Evolutionary conservation across 2,888 invertebrate species (phyloP), one percentile per base, ranked within the genome.

Genomic region (Melanargia galathea): DNA sequence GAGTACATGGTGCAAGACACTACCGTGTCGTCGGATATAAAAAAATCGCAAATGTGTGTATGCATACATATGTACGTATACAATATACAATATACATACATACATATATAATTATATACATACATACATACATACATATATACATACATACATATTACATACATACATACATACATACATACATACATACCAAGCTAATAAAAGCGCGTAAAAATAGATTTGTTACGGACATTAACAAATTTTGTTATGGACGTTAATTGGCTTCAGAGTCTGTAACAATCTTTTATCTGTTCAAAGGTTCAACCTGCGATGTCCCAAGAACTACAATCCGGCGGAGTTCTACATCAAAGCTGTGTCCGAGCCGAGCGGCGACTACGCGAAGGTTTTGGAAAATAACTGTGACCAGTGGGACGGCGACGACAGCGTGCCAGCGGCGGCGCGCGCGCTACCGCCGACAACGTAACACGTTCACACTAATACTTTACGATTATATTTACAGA

Each of bases 291-390:
- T 58, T 83, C 84, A 48, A 78, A 96, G 95, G 70, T 82, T 95
- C 73, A 93, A 93, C 59, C 90, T 94, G 6, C 77, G 81, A 24
- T 94, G 95, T 76, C 97, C 97, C 0, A 78, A 87, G 20, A 95
- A 95, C 69, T 97, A 94, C 85, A 97, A 97, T 81, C 95, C 96
- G 4, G 96, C 97, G 0, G 98, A 98, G 82, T 96, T 95, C 82
- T 96, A 96, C 82, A 94, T 98, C n/a, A 87, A 80, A 64, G 80
- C 81, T 0, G 81, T 91, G n/a, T 90, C 87, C 0, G 60, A 70
- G 71, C 13, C 49, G 11, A 40, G 46, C 4, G 16, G 22, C 26
- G 40, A 51, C 26, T 45, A 60, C 20, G 46, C 16, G 33, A 18
- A 20, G 7, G 55, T 38, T 26, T 46, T 63, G 71, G 79, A 82